phyloP scores from a whole-genome alignment of 2,113 vertebrate genomes.

The Trochalopteron elliotii region DNA sequence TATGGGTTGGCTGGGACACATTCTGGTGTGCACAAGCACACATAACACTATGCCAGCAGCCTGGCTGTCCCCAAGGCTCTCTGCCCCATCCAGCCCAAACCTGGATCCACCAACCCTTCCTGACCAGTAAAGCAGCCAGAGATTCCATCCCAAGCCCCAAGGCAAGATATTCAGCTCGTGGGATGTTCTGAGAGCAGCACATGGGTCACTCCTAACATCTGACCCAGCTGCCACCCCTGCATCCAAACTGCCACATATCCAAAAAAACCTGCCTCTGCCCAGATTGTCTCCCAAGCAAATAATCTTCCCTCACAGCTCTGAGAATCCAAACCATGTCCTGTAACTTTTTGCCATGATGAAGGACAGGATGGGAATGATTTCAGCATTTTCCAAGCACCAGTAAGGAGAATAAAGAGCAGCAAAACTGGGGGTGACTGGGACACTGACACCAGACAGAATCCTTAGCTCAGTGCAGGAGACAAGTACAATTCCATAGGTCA shows the following conservation, averaged over 20 bases:
- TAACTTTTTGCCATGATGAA: neutral
- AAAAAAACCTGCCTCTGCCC: neutral
- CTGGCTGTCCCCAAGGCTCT: neutral
- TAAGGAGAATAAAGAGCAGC: neutral
- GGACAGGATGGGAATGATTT: neutral
- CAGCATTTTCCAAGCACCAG: neutral
- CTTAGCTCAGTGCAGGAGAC: rapidly evolving
- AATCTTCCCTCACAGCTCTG: neutral
- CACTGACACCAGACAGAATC: neutral
- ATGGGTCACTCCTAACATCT: rapidly evolving
- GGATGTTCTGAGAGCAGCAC: neutral
- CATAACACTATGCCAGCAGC: rapidly evolving
- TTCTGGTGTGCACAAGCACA: neutral
- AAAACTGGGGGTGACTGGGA: neutral
- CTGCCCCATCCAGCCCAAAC: neutral
- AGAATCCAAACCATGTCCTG: neutral
- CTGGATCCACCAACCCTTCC: neutral
- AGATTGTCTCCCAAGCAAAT: neutral
- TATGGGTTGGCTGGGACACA: neutral
- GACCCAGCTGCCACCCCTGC: neutral
- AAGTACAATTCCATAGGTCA: neutral
- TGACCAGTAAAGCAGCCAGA: neutral
- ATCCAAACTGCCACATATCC: rapidly evolving
- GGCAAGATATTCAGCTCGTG: rapidly evolving
- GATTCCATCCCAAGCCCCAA: neutral